Evolutionary conservation across 2,797 vertebrate genomes (phyloP).

Genomic region (Ispidina lecontei): DNA sequence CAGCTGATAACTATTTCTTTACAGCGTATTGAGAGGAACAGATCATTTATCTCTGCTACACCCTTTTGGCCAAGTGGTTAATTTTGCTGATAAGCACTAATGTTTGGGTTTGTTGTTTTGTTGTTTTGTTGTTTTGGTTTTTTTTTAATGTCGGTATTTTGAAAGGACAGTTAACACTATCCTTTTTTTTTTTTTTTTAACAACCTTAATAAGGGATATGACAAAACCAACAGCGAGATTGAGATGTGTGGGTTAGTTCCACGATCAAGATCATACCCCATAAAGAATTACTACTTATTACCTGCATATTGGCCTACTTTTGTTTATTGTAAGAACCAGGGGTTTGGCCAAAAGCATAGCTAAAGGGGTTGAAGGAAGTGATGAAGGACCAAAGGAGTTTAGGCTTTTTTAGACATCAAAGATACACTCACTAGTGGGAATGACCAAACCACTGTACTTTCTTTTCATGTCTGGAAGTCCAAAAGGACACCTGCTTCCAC

Average conservation of each 20-base stretch:
- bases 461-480: not conserved
- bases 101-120: not conserved
- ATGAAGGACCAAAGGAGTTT: not conserved
- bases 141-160: not conserved
- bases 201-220: not conserved
- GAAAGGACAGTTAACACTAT: not conserved
- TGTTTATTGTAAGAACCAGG: not conserved
- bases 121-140: too few relatives aligned
- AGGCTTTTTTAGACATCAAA: not conserved
- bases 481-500: not conserved
- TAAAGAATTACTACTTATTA: not conserved
- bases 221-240: not conserved
- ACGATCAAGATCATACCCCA: not conserved
- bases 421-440: not conserved
- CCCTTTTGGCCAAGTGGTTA: not conserved
- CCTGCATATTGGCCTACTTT: not conserved
- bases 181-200: not conserved
- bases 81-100: not conserved
- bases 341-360: not conserved
- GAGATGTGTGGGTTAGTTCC: not conserved
- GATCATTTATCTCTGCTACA: not conserved
- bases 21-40: not conserved
- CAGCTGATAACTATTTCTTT: not conserved
- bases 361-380: not conserved
- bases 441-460: not conserved